These are phyloP conservation scores for Shargacucullia verbasci DNA, from an alignment of 2,888 invertebrate genomes.

Conservation along the genomic window DNA sequence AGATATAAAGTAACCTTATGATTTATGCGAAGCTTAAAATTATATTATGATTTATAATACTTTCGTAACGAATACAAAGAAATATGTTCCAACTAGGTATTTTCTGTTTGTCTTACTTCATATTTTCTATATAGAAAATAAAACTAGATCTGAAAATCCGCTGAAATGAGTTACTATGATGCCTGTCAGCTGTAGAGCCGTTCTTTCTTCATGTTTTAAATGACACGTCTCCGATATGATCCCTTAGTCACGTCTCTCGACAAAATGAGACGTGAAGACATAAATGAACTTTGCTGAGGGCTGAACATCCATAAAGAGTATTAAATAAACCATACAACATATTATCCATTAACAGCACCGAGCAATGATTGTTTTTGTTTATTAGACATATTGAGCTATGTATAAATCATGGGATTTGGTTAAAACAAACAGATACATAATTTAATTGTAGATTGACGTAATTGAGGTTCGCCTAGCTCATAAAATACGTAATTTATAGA, in stretches of 20 bases:
- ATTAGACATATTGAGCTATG: constrained; percentile 4
- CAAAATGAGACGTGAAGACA: too few relatives aligned
- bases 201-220: constrained; percentile 9
- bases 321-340: too few relatives aligned
- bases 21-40: constrained; percentile 50
- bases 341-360: too few relatives aligned
- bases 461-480: constrained; percentile 46
- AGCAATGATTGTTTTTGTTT: too few relatives aligned
- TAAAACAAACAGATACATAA: constrained; percentile 42
- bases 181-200: constrained; percentile 20
- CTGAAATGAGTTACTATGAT: constrained; percentile 24
- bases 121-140: constrained; percentile 7
- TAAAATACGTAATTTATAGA: constrained; percentile 55
- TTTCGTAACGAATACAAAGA: constrained; percentile 36
- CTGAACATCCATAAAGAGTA: too few relatives aligned
- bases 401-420: constrained; percentile 31
- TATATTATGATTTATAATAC: constrained; percentile 44
- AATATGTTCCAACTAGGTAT: not conserved
- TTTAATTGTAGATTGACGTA: constrained; percentile 48
- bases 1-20: constrained; percentile 50
- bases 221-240: too few relatives aligned
- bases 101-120: too few relatives aligned
- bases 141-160: constrained; percentile 12
- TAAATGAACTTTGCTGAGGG: too few relatives aligned
- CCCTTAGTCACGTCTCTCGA: too few relatives aligned